Evolutionary conservation across 2,888 invertebrate genomes (phyloP).

Genomic region (Xylocampa areola): DNA sequence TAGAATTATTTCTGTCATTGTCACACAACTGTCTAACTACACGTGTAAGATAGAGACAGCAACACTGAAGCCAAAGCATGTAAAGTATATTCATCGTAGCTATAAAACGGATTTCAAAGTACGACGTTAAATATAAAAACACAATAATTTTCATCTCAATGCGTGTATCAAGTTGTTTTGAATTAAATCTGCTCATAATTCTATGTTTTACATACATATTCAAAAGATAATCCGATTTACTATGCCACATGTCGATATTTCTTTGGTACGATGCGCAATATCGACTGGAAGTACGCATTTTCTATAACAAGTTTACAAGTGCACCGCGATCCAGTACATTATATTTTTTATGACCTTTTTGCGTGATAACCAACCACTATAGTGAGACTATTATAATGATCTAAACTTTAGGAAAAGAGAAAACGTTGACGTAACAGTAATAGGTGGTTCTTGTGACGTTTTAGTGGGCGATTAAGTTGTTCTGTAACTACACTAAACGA

Average conservation of each 20-base stretch:
- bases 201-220: slow-evolving; percentile 12
- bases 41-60: no score
- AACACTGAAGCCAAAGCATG: no score
- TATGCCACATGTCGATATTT: slow-evolving; percentile 50
- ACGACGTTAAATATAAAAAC: no score
- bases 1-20: no score
- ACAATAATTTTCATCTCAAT: slow-evolving; percentile 10
- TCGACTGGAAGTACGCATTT: slow-evolving; percentile 9
- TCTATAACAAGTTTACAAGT: slow-evolving; percentile 1
- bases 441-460: no score
- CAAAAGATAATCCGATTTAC: slow-evolving; percentile 17
- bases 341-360: slow-evolving; percentile 23
- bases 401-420: slow-evolving; percentile 41
- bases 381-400: slow-evolving; percentile 24
- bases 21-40: no score
- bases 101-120: no score
- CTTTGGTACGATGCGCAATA: slow-evolving; percentile 42
- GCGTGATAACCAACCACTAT: slow-evolving; percentile 35
- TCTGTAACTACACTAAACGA: slow-evolving; percentile 6
- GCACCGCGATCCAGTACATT: not conserved
- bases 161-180: slow-evolving; percentile 8
- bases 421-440: slow-evolving; percentile 39
- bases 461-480: slow-evolving; percentile 4
- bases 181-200: slow-evolving; percentile 19
- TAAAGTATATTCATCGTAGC: no score